Evolutionary conservation across 1,140 invertebrate genomes (phyloP), one percentile per base, ranked within the genome.

Genomic region (Berghia stephanieae): DNA sequence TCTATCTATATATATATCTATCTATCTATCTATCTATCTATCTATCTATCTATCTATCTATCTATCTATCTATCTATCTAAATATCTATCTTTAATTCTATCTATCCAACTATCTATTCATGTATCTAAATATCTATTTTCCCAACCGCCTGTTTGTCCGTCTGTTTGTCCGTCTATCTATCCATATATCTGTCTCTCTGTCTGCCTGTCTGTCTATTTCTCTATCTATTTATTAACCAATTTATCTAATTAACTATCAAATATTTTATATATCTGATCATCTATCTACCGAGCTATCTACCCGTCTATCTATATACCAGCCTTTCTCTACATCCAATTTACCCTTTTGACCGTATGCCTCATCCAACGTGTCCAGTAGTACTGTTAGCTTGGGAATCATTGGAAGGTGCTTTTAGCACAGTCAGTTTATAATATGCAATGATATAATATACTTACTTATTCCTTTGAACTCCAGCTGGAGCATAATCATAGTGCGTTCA

Each of bases 41-140:
- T n/a, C n/a, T n/a, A n/a, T n/a, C n/a, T n/a, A n/a, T n/a, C n/a
- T n/a, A n/a, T n/a, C n/a, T n/a, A n/a, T n/a, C n/a, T n/a, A n/a
- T n/a, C n/a, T n/a, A n/a, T 3, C 68, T 42, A 6, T 68, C 38
- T 42, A n/a, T 70, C 69, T 74, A 36, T 4, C 67, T 77, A 8
- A 13, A 27, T 75, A 13, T 77, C 70, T 75, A 16, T 75, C 38
- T 74, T 21, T 75, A 2, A 21, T 24, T 74, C 38, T 77, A 34
- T 77, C 70, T 78, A 24, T 78, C 71, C 76, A 8, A 77, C 77
- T 75, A 52, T 49, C 77, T 76, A 42, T 79, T 52, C 76, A 42
- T 78, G 43, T 78, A 5, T 78, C 71, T 75, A 43, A 77, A 42
- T 78, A 24, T 78, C 44, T 78, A 42, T 75, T 16, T 79, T 21